These are phyloP conservation scores for Prunella strophiata DNA, from an alignment of 2,797 vertebrate species.

Conservation along the genomic window DNA sequence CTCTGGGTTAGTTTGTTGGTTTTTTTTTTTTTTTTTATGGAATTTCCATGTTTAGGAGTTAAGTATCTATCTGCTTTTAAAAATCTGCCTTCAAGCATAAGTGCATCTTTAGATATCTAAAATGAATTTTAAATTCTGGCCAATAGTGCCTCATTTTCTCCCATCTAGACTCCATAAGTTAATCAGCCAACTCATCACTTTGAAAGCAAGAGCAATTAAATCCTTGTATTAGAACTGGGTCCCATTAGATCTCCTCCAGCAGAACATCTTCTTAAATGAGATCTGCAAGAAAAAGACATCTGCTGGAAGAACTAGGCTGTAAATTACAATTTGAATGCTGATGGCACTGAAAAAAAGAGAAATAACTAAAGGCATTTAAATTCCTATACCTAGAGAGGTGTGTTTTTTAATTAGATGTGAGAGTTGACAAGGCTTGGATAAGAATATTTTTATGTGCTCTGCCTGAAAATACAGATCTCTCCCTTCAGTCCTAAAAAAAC, in stretches of 20 bases:
- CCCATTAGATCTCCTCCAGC: constrained; percentile 37
- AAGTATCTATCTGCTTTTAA: neutral
- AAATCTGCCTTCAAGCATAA: neutral
- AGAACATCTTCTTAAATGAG: constrained; percentile 44
- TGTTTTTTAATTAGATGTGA: constrained; percentile 63
- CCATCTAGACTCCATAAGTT: neutral
- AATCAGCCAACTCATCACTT: constrained; percentile 61
- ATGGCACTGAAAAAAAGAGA: neutral
- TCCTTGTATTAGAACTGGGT: constrained; percentile 6
- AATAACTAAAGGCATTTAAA: constrained; percentile 31
- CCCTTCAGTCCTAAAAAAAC: neutral
- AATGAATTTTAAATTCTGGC: constrained; percentile 1
- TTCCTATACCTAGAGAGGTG: constrained; percentile 31
- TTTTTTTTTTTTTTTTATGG: neutral
- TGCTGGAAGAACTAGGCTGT: constrained; percentile 48
- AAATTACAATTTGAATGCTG: constrained; percentile 63
- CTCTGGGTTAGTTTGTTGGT: neutral
- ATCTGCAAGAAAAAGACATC: constrained; percentile 32
- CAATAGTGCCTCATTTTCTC: neutral
- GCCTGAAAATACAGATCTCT: constrained; percentile 30
- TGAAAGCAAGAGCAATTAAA: constrained; percentile 59
- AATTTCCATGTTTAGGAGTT: neutral
- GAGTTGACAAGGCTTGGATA: constrained; percentile 51
- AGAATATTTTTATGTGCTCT: constrained; percentile 59
- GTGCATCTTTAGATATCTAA: neutral